Percentiles rank a stretch among this genome's conserved stretches.
phyloP scores from a whole-genome alignment of 2,888 invertebrate genomes.

The Scaptomyza flava region DNA sequence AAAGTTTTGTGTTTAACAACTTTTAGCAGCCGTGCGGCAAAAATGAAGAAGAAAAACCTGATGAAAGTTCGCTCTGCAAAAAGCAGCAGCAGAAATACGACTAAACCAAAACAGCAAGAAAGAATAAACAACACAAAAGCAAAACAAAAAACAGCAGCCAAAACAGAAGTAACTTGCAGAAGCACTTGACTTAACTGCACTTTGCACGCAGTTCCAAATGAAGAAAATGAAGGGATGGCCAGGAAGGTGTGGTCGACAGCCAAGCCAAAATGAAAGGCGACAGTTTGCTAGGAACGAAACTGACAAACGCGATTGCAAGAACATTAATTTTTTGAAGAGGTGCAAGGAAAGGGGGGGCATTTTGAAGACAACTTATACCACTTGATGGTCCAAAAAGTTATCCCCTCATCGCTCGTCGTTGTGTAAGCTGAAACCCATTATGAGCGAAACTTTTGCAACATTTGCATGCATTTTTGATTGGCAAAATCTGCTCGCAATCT shows the following conservation, averaged over 20 bases:
- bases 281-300: constrained; percentile 40
- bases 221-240: neutral
- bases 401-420: constrained; percentile 6
- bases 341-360: neutral
- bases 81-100: constrained; percentile 27
- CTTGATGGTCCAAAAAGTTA: constrained; percentile 39
- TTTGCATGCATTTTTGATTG: constrained; percentile 65
- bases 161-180: constrained; percentile 61
- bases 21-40: constrained; percentile 71
- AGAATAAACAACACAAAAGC: neutral
- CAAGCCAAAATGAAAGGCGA: constrained; percentile 51
- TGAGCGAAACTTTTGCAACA: constrained; percentile 37
- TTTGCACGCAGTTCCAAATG: constrained; percentile 30
- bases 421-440: constrained; percentile 28
- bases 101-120: constrained; percentile 3
- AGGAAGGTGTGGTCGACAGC: constrained; percentile 10
- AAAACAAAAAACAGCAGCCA: constrained; percentile 42
- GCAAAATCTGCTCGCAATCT: constrained; percentile 34
- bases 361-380: constrained; percentile 39
- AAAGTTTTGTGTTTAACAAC: constrained; percentile 79
- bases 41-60: constrained; percentile 61
- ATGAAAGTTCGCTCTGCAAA: constrained; percentile 51
- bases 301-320: constrained; percentile 50
- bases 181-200: constrained; percentile 74
- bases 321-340: constrained; percentile 44